Evolutionary conservation across 2,113 vertebrate species (phyloP).

Genomic region (Percopsis transmontana): DNA sequence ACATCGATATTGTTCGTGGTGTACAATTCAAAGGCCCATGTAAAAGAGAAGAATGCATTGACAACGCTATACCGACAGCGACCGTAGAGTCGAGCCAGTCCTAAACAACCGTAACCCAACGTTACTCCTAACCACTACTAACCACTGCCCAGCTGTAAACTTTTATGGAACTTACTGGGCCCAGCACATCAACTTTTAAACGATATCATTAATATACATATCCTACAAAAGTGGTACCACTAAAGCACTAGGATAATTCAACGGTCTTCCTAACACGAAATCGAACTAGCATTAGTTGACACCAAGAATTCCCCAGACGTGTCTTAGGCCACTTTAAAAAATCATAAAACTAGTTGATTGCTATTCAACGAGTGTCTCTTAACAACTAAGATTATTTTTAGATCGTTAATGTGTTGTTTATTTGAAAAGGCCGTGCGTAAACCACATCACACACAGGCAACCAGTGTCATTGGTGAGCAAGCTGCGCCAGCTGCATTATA

Average conservation of each 20-base stretch:
- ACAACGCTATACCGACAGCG: no score
- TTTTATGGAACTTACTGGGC: background rate
- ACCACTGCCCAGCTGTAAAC: background rate
- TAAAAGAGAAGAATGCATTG: no score
- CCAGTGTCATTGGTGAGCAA: slow-evolving; percentile 34
- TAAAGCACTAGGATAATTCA: no score
- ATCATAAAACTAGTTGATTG: no score
- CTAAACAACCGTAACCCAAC: background rate
- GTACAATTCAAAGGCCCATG: no score
- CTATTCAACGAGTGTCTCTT: no score
- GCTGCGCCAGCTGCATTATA: slow-evolving; percentile 23
- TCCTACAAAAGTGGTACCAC: background rate
- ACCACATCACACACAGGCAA: slow-evolving; percentile 1
- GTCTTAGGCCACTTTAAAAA: no score
- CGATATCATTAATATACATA: background rate
- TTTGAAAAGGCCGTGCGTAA: background rate
- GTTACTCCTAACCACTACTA: background rate
- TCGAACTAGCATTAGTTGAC: no score
- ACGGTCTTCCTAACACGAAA: no score
- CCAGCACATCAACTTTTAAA: background rate
- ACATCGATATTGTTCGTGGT: no score
- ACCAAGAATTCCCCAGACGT: no score
- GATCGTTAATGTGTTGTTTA: background rate
- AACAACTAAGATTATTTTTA: slow-evolving; percentile 36
- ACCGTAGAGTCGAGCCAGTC: no score